phyloP scores from a whole-genome alignment of 2,888 invertebrate genomes.

The Yponomeuta malinellus region DNA sequence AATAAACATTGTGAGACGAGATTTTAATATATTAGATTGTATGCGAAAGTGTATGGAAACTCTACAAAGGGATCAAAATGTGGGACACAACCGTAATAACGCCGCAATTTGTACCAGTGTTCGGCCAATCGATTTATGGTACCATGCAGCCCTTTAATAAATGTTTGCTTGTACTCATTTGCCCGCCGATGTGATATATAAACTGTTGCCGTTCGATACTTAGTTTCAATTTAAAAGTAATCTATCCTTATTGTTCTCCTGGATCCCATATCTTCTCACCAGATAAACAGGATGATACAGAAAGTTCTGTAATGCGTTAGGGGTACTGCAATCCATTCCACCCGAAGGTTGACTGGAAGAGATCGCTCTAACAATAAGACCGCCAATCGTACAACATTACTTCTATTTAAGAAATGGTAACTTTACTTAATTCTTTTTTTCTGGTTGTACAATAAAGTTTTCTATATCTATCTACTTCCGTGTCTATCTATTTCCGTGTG shows the following conservation, averaged over 20 bases:
- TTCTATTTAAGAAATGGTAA: too few relatives aligned
- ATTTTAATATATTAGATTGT: neutral
- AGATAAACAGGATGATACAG: neutral
- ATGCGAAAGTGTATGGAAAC: neutral
- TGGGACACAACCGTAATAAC: neutral
- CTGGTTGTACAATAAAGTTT: too few relatives aligned
- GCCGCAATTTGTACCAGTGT: slow-evolving; percentile 21
- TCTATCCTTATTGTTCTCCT: slow-evolving; percentile 18
- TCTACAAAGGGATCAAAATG: neutral
- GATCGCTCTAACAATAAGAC: too few relatives aligned
- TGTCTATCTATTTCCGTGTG: too few relatives aligned
- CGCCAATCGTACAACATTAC: too few relatives aligned
- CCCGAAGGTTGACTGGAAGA: too few relatives aligned
- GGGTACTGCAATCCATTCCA: too few relatives aligned
- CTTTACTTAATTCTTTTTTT: too few relatives aligned
- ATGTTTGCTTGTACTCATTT: slow-evolving; percentile 24
- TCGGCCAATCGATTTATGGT: slow-evolving; percentile 25
- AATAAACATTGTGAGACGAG: too few relatives aligned
- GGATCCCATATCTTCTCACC: neutral
- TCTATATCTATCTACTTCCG: too few relatives aligned
- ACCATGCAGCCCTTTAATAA: slow-evolving; percentile 24
- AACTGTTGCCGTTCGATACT: slow-evolving; percentile 8
- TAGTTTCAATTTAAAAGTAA: slow-evolving; percentile 11
- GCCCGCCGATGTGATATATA: slow-evolving; percentile 16
- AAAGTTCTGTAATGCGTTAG: too few relatives aligned